Base-by-base conservation (phyloP, 64 coral and sea anemone genomes). In the Astreopora myriophthalma region DNA sequence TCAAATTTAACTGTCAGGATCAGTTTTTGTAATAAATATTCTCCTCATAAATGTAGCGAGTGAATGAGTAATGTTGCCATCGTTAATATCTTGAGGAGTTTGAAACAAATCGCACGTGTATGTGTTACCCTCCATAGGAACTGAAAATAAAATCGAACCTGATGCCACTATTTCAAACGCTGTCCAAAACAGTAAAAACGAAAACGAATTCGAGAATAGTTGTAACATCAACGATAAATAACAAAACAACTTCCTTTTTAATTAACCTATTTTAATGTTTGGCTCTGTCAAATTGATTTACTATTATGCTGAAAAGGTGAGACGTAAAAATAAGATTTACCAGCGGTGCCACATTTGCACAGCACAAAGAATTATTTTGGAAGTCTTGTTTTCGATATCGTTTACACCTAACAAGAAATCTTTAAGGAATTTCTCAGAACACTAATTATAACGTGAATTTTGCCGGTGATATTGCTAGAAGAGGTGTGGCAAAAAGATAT, bases 1-100 rank as follows among this genome's bases (percentile, higher is more conserved):
- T 83, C 79, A 64, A 83, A 80, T 63, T 83, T 83, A 62, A 64
- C 63, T 83, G 30, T 62, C 55, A 83, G n/a, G 52, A 19, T 83
- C 14, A 16, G 62, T 73, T 73, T 83, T 83, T 22, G 79, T 83
- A 83, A 83, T 65, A 32, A 83, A 83, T 63, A 37, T 64, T 63
- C 34, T 61, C 16, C 31, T 65, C 33, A 17, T 83, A 26, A 83
- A 81, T 65, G 52, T 73, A 73, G 19, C 79, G 55, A 23, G 5
- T 63, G 34, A 64, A 34, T 83, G 34, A 64, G 10, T 8, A 2
- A 36, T 37, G 79, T 57, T 24, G 34, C 70, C 20, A 17, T 37
- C 24, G 3, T 22, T 83, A 83, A 63, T 64, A 9, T 14, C 17
- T 32, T 20, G 14, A 65, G 19, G 30, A 83, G 6, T 64, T 20